Base-by-base conservation (phyloP, 2,797 vertebrate species). In the Melanotaenia nigrans region DNA sequence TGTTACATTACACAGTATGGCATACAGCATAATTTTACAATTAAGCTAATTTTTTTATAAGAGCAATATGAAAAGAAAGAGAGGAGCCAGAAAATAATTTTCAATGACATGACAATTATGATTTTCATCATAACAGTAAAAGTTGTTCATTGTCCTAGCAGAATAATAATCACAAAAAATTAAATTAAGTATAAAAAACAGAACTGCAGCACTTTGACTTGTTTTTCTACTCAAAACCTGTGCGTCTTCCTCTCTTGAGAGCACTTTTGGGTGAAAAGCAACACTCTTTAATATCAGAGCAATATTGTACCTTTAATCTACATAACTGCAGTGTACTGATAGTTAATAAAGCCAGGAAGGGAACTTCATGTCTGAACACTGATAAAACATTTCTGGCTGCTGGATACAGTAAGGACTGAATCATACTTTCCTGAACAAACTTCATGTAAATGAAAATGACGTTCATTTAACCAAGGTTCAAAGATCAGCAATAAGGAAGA, bases 1-100 rank as follows among this genome's bases (percentile, higher is more conserved):
- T 94, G 76, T 86, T 93, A 94, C 92, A 95, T 87, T 94, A 92
- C 90, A 93, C 90, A 90, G 80, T 85, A 93, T 93, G 90, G 89
- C 87, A 89, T 84, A 82, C 71, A 85, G 85, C 86, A 90, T 90
- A 87, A 90, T 87, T 90, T 94, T 94, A 94, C 93, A 95, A 88
- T 85, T 79, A 90, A 90, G 90, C 89, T 73, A 85, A 88, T 89
- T 25, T 75, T 90, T 93, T 93, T 93, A 94, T 91, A 94, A 87
- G 85, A 86, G 84, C 72, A 14, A 88, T 88, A 83, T 81, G 81
- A 84, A 88, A 65, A 78, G 56, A 75, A 73, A 85, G 68, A 69
- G 69, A 84, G 71, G 68, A 82, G 73, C 65, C 77, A 74, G 61
- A 83, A 58, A 81, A 83, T 67, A 32, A 67, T 77, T 81, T 42